phyloP scores from a whole-genome alignment of 2,888 invertebrate species.

The Stenodema calcarata region DNA sequence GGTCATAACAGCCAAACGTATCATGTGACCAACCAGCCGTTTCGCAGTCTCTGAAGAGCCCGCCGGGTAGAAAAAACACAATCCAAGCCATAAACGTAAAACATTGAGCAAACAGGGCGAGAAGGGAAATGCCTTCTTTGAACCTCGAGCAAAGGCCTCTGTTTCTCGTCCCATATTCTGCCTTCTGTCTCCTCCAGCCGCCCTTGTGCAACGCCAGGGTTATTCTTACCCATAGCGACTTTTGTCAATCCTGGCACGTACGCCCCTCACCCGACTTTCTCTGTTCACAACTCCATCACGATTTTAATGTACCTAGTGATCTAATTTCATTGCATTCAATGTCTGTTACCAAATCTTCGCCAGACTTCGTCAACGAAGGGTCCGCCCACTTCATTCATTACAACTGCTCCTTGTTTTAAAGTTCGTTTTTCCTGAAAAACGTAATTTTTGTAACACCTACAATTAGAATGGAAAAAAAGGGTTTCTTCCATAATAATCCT shows the following conservation, averaged over 20 bases:
- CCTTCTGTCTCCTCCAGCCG: neutral
- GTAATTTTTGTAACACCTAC: too few relatives aligned
- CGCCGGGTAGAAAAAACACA: neutral
- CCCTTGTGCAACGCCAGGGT: neutral
- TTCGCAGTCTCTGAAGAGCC: neutral
- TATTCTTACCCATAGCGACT: neutral
- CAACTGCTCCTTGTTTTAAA: too few relatives aligned
- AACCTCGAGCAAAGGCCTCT: neutral
- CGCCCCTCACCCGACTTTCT: neutral
- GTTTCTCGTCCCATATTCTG: neutral
- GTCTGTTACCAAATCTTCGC: neutral
- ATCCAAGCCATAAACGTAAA: neutral
- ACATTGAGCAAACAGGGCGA: neutral
- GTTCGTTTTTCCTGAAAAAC: too few relatives aligned
- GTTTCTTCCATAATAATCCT: too few relatives aligned
- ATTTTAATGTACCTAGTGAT: neutral
- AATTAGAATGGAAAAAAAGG: too few relatives aligned
- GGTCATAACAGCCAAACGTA: neutral
- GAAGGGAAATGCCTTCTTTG: neutral
- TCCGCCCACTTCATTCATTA: too few relatives aligned
- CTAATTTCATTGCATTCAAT: neutral
- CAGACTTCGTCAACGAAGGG: too few relatives aligned
- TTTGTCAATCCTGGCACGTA: neutral
- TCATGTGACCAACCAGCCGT: neutral
- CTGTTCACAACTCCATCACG: neutral